Percentiles rank a stretch among this genome's conserved stretches.
Conservation (phyloP, 1,140 invertebrate genomes). For the Chrysomallon squamiferum region DNA sequence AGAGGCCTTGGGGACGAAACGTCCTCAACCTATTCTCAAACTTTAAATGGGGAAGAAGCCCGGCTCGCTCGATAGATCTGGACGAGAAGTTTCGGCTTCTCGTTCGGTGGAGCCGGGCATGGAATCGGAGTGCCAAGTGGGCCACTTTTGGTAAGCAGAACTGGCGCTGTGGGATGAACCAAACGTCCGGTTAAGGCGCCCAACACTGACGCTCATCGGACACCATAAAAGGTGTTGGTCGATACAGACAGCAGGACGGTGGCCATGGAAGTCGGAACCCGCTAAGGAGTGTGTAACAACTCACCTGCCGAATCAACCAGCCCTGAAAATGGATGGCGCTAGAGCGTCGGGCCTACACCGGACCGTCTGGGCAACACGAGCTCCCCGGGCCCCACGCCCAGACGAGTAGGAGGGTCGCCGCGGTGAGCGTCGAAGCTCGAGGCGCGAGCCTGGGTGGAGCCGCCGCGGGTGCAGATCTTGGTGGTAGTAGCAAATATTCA, state of each 20-base stretch:
- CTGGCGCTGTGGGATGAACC: slow-evolving; percentile 89
- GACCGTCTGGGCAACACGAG: slow-evolving; percentile 65
- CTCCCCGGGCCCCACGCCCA: slow-evolving; percentile 64
- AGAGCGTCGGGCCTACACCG: slow-evolving; percentile 73
- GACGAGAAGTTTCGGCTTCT: too few species aligned
- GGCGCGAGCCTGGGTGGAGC: slow-evolving; percentile 80
- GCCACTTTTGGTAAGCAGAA: slow-evolving; percentile 93
- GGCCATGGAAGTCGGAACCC: slow-evolving; percentile 89
- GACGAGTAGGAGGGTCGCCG: slow-evolving; percentile 78
- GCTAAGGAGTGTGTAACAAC: slow-evolving; percentile 90
- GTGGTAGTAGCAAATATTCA: slow-evolving; percentile 88
- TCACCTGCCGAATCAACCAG: slow-evolving; percentile 86
- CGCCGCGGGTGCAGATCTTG: slow-evolving; percentile 84
- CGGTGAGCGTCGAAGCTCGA: slow-evolving; percentile 77
- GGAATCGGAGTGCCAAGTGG: slow-evolving; percentile 83
- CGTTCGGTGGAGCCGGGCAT: slow-evolving; percentile 66
- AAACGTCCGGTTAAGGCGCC: slow-evolving; percentile 70
- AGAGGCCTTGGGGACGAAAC: slow-evolving; percentile 81
- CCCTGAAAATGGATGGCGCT: slow-evolving; percentile 80
- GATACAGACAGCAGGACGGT: slow-evolving; percentile 82
- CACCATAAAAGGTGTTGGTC: slow-evolving; percentile 85
- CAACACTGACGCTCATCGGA: slow-evolving; percentile 73
- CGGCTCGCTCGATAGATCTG: slow-evolving; percentile 70
- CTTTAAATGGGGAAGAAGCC: slow-evolving; percentile 84
- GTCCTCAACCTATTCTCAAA: slow-evolving; percentile 87